Evolutionary conservation across 2,888 invertebrate genomes (phyloP).

Genomic region (Tenthredo livida): DNA sequence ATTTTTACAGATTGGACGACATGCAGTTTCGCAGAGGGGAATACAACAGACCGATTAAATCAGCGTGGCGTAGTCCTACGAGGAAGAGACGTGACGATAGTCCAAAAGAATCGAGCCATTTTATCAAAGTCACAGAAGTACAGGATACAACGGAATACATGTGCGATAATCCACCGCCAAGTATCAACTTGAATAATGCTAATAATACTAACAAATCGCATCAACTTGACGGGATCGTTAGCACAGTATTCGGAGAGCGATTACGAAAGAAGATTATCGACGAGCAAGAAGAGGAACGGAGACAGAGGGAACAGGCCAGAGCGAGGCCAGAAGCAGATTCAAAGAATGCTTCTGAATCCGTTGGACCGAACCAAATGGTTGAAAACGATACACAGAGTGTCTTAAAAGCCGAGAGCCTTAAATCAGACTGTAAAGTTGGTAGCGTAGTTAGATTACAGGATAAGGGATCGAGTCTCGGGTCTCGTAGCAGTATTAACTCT

Average conservation of each 20-base stretch:
- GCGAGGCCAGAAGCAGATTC: neutral
- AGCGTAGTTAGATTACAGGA: neutral
- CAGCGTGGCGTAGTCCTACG: neutral
- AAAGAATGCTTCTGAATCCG: neutral
- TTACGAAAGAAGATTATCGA: slow-evolving; percentile 63
- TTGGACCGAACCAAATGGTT: neutral
- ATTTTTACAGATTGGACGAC: slow-evolving; percentile 72
- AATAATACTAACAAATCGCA: slow-evolving; percentile 58
- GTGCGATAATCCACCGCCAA: slow-evolving; percentile 17
- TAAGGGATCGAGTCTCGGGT: slow-evolving; percentile 10
- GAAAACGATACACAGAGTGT: neutral
- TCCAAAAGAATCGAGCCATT: neutral
- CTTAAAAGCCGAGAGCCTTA: slow-evolving; percentile 21
- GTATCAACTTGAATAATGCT: slow-evolving; percentile 51
- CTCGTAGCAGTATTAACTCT: neutral
- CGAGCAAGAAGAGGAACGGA: slow-evolving; percentile 58
- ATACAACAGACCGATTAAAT: neutral
- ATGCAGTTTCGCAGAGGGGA: slow-evolving; percentile 68
- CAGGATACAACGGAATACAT: slow-evolving; percentile 32
- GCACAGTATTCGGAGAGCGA: slow-evolving; percentile 71
- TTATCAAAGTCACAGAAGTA: neutral
- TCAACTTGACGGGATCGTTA: slow-evolving; percentile 53
- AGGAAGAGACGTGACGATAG: neutral
- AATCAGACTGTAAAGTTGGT: neutral
- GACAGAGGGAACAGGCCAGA: slow-evolving; percentile 45